A percentile compares a stretch with the other conserved stretches of the same genome.
Evolutionary conservation across 2,797 vertebrate genomes (phyloP).

Genomic region (Premnoplex brunnescens): DNA sequence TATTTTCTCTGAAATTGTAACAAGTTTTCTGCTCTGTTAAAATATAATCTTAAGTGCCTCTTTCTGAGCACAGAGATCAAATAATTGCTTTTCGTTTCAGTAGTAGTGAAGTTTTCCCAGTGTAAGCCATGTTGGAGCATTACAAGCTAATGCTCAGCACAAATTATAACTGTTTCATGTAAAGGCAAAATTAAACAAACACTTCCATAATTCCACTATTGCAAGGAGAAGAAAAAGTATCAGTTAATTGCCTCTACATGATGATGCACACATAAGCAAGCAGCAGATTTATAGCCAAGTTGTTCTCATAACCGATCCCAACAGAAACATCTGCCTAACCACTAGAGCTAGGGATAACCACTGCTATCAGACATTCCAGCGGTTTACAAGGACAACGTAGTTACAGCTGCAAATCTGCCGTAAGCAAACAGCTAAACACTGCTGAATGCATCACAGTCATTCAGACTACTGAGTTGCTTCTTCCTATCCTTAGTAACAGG

Average conservation of each 20-base stretch:
- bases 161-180: background rate
- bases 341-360: background rate
- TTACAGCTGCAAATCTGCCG: background rate
- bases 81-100: background rate
- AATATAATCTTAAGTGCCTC: background rate
- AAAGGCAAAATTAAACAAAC: background rate
- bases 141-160: background rate
- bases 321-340: background rate
- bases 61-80: background rate
- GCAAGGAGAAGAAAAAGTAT: background rate
- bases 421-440: background rate
- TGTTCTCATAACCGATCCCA: background rate
- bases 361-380: background rate
- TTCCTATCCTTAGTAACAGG: background rate
- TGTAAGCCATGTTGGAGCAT: background rate
- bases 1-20: background rate
- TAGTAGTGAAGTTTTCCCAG: background rate
- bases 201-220: background rate
- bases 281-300: background rate
- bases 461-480: background rate
- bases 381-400: background rate
- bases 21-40: background rate
- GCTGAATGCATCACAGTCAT: background rate
- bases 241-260: background rate
- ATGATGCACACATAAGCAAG: background rate